These are phyloP conservation scores for Elephantulus edwardii DNA, from an alignment of 2,113 vertebrate genomes.

Conservation along the genomic window DNA sequence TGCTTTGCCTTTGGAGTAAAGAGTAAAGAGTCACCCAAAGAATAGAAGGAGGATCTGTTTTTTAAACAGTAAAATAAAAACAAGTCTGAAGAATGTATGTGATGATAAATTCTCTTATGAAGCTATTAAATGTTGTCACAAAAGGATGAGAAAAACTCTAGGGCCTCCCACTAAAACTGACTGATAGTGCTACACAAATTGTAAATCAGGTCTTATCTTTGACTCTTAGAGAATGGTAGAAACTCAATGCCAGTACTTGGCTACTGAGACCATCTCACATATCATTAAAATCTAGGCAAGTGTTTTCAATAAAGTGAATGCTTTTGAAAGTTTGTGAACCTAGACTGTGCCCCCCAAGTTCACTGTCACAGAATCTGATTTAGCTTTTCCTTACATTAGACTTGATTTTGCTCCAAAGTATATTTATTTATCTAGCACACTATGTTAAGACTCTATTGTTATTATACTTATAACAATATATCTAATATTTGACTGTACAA, in stretches of 20 bases:
- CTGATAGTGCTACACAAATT: no score
- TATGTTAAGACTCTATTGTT: background rate
- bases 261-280: no score
- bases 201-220: no score
- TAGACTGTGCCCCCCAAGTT: no score
- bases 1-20: background rate
- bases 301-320: background rate
- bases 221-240: no score
- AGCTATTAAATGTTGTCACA: no score
- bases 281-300: no score
- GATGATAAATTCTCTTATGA: no score
- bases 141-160: no score
- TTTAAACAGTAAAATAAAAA: background rate
- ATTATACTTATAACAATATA: background rate
- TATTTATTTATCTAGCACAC: background rate
- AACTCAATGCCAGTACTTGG: no score
- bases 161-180: no score
- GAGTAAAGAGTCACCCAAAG: background rate
- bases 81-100: no score
- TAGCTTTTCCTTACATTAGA: fast-evolving
- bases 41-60: background rate
- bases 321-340: background rate
- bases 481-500: background rate
- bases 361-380: background rate
- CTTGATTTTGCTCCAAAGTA: background rate